Conservation (phyloP, 1,140 invertebrate species). For the Drosophila azteca region DNA sequence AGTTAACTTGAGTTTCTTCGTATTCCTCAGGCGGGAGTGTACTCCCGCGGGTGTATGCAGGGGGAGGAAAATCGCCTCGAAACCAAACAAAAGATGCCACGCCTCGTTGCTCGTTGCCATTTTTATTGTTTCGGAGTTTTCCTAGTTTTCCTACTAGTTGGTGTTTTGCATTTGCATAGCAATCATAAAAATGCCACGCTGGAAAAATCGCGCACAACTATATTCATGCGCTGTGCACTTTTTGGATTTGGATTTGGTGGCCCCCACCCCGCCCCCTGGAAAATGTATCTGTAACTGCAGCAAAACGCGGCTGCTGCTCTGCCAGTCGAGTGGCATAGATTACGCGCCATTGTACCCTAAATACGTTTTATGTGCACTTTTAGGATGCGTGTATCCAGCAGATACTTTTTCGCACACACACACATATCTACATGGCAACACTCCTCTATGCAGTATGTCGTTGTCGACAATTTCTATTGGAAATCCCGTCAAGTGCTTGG, state of each 20-base stretch:
- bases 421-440: not conserved
- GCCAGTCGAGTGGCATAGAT: conserved; percentile 43
- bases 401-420: not conserved
- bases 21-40: not conserved
- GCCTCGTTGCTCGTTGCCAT: conserved; percentile 37
- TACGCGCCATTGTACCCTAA: conserved; percentile 41
- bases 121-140: conserved; percentile 24
- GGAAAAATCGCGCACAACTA: conserved; percentile 34
- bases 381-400: too few relatives aligned
- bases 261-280: not conserved
- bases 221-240: conserved; percentile 49
- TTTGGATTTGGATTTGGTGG: conserved; percentile 25
- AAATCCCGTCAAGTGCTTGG: conserved; percentile 32
- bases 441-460: not conserved
- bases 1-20: conserved; percentile 23
- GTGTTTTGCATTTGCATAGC: conserved; percentile 48
- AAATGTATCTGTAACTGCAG: conserved; percentile 41
- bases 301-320: too few relatives aligned
- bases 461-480: conserved; percentile 52
- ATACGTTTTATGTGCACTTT: conserved; percentile 31
- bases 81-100: conserved; percentile 51
- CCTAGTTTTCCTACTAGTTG: conserved; percentile 9
- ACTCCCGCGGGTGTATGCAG: not conserved
- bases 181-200: conserved; percentile 59
- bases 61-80: not conserved